Base-by-base conservation (phyloP, 64 coral and sea anemone genomes). In the Exaiptasia diaphana region DNA sequence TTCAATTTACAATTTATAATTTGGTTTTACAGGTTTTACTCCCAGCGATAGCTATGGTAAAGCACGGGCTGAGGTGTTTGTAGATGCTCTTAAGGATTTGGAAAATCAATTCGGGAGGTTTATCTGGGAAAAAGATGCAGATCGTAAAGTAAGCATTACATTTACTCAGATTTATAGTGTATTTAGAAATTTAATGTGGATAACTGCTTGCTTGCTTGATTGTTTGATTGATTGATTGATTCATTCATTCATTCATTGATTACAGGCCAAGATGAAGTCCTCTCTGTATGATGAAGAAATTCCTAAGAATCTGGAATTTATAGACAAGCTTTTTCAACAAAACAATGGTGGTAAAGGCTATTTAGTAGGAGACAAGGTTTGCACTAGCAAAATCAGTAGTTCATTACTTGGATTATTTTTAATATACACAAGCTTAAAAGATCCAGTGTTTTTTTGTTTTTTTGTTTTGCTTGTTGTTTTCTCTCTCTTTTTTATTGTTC, bases 261-360 rank as follows among this genome's bases (percentile, higher is more conserved):
- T 46, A 46, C 5, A 65, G 61, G 61, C 61, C 22, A 43, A 30
- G n/a, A 15, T 50, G 13, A 53, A 34, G 13, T 28, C 42, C 9
- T 53, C 28, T 14, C 18, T 81, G 43, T 60, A 57, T 46, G 76
- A 88, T 18, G 41, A 88, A 0, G 42, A 35, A 24, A 29, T 88
- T 5, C 38, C 65, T 27, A 64, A 64, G 1, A 13, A 70, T 18
- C 50, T 81, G 63, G 48, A 21, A 3, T 26, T 59, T 25, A 71
- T 88, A 36, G 43, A 57, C 39, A 73, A 80, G 52, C 43, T 88
- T 12, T 49, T 88, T 2, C n/a, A 38, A 15, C 48, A 22, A 41
- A 88, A 88, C 76, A 88, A 88, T 71, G 63, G 50, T 23, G 85
- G 85, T 23, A 88, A 81, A 22, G 64, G 76, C 6, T 88, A 59